Percentiles rank a stretch among this genome's conserved stretches.
phyloP scores from a whole-genome alignment of 2,797 vertebrate genomes.

The Microchirus variegatus region DNA sequence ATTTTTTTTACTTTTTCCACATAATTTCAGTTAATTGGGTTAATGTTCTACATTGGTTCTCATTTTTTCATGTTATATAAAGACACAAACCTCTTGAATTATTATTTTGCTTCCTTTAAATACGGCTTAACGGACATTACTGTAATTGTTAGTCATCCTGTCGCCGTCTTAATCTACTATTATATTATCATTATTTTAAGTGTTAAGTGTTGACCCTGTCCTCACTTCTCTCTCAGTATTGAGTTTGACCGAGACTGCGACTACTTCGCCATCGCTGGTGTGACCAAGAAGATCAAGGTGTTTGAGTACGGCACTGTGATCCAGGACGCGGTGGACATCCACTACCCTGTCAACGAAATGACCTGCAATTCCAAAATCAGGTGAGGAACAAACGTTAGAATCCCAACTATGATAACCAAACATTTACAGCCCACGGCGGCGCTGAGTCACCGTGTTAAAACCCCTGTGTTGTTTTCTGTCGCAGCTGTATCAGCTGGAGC shows the following conservation, averaged over 20 bases:
- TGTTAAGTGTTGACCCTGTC: background rate
- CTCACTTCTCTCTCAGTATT: slow-evolving; percentile 83
- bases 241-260: slow-evolving; percentile 99
- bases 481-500: slow-evolving; percentile 99
- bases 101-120: too few relatives aligned
- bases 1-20: too few relatives aligned
- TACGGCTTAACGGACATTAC: too few relatives aligned
- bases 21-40: too few relatives aligned
- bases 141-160: too few relatives aligned
- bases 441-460: background rate
- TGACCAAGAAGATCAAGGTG: slow-evolving; percentile 99
- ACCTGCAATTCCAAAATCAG: slow-evolving; percentile 99
- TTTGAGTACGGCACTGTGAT: slow-evolving; percentile 99
- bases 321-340: slow-evolving; percentile 99
- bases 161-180: too few relatives aligned
- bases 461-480: background rate
- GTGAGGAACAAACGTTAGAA: slow-evolving; percentile 75
- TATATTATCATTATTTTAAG: too few relatives aligned
- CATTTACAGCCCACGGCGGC: too few relatives aligned
- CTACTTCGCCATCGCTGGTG: slow-evolving; percentile 98
- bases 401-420: too few relatives aligned
- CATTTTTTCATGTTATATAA: too few relatives aligned
- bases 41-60: too few relatives aligned
- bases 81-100: too few relatives aligned
- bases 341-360: slow-evolving; percentile 99